Conservation (phyloP, 2,888 invertebrate species). For the Agrochola circellaris region DNA sequence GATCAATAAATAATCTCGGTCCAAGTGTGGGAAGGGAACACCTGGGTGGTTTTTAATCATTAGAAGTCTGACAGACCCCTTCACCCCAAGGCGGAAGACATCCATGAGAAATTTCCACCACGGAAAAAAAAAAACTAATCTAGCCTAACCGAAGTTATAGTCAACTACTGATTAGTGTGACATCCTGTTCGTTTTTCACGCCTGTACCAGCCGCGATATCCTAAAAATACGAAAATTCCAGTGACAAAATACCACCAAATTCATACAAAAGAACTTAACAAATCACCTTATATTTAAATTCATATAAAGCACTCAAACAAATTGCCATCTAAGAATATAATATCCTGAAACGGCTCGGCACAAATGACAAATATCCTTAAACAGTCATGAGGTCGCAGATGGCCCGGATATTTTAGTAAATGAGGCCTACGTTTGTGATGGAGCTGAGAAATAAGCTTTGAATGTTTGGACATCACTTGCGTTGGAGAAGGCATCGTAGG, state of each 20-base stretch:
- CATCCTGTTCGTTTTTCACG: not conserved
- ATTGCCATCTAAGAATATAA: conserved; percentile 66
- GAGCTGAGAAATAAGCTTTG: conserved; percentile 69
- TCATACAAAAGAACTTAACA: conserved; percentile 16
- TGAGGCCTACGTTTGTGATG: conserved; percentile 83
- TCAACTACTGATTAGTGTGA: not conserved
- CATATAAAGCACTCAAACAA: conserved; percentile 59
- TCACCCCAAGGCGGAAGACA: no score
- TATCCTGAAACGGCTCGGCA: conserved; percentile 68
- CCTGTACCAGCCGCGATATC: rapidly evolving
- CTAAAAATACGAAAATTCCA: not conserved
- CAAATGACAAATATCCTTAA: conserved; percentile 83
- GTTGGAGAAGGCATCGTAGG: conserved; percentile 42
- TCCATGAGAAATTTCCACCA: no score
- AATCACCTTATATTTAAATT: conserved; percentile 43
- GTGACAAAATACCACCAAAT: not conserved
- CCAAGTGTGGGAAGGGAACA: no score
- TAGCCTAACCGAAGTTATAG: not conserved
- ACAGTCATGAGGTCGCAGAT: conserved; percentile 86
- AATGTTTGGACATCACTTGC: conserved; percentile 1
- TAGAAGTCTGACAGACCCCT: no score
- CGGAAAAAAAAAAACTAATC: no score
- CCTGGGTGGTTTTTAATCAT: no score
- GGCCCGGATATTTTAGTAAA: conserved; percentile 87
- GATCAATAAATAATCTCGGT: no score